phyloP scores from a whole-genome alignment of 37 sponge, comb jelly and placozoan species.

The Cladorhizidae sp. region DNA sequence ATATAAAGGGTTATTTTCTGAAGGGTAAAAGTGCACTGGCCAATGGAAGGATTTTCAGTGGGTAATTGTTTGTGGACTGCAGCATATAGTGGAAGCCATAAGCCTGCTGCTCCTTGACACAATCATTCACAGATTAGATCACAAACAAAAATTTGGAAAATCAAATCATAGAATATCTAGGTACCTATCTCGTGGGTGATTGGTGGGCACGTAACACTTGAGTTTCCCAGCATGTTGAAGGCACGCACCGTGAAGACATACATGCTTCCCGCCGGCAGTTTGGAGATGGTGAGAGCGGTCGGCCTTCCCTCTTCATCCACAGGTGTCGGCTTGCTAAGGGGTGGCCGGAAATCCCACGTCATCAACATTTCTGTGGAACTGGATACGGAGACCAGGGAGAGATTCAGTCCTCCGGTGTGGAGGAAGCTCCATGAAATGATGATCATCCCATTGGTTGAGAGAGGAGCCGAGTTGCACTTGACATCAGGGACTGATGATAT shows the following conservation, averaged over 20 bases:
- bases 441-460: slow-evolving; percentile 1
- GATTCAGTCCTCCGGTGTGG: slow-evolving; percentile 35
- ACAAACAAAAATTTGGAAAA: too few species aligned
- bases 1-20: too few species aligned
- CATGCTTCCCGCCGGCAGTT: slow-evolving; percentile 7
- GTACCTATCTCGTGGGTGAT: slow-evolving; percentile 9
- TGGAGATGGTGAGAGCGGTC: neutral
- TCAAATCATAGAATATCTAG: too few species aligned
- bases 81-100: too few species aligned
- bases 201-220: slow-evolving; percentile 2
- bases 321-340: neutral
- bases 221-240: neutral
- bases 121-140: too few species aligned
- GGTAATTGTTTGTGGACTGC: too few species aligned
- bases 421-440: slow-evolving; percentile 6
- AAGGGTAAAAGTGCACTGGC: too few species aligned
- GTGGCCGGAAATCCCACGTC: neutral
- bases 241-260: slow-evolving; percentile 6
- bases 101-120: too few species aligned
- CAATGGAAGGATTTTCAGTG: too few species aligned
- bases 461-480: neutral
- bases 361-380: too few species aligned
- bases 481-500: slow-evolving; percentile 1
- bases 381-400: neutral
- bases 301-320: neutral